phyloP scores from a whole-genome alignment of 2,888 invertebrate genomes.

The Lordiphosa andalusiaca region DNA sequence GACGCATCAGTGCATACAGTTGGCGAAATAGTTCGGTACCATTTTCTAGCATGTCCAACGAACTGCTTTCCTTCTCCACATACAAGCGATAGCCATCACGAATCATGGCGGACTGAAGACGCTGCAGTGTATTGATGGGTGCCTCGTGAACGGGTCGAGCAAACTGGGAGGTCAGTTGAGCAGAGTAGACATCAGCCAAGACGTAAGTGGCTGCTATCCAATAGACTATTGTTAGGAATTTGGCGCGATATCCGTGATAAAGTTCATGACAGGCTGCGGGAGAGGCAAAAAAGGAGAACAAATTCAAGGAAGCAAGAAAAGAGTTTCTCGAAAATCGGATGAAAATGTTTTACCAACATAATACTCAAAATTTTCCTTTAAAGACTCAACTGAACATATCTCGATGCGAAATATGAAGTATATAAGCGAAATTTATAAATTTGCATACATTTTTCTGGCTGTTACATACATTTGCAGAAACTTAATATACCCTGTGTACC shows the following conservation, averaged over 20 bases:
- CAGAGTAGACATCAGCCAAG: slow-evolving; percentile 89
- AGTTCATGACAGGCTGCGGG: slow-evolving; percentile 80
- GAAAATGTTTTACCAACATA: too few relatives aligned
- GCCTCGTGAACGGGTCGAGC: slow-evolving; percentile 87
- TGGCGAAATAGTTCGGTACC: slow-evolving; percentile 88
- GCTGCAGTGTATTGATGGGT: slow-evolving; percentile 85
- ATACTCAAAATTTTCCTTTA: too few relatives aligned
- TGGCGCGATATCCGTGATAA: slow-evolving; percentile 84
- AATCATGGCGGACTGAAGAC: slow-evolving; percentile 85
- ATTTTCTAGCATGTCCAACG: slow-evolving; percentile 87
- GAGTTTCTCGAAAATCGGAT: too few relatives aligned
- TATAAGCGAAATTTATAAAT: too few relatives aligned
- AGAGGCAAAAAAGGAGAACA: too few relatives aligned
- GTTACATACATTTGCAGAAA: too few relatives aligned
- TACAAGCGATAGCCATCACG: slow-evolving; percentile 84
- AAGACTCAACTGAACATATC: too few relatives aligned
- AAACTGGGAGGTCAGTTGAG: slow-evolving; percentile 87
- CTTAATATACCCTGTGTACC: too few relatives aligned
- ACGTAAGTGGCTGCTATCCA: slow-evolving; percentile 89
- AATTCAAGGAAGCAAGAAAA: too few relatives aligned
- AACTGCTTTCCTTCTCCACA: slow-evolving; percentile 88
- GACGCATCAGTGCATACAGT: slow-evolving; percentile 85
- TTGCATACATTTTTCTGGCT: too few relatives aligned
- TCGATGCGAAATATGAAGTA: too few relatives aligned
- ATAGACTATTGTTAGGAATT: slow-evolving; percentile 85